Base-by-base conservation (phyloP, 2,113 vertebrate species). In the Ramphastos sulfuratus region DNA sequence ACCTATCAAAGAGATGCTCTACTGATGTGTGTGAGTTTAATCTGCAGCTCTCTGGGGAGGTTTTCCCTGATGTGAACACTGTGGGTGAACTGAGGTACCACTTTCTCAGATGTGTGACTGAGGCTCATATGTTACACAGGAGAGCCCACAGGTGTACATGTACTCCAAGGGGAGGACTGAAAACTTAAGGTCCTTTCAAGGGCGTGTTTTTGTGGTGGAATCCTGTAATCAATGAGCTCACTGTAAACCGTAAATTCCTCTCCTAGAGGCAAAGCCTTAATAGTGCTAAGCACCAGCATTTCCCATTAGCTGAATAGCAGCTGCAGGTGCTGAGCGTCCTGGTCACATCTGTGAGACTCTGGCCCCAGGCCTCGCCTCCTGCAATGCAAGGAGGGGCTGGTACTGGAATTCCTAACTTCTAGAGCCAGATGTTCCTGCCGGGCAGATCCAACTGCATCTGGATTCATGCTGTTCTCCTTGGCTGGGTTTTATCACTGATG, bases 1-100 rank as follows among this genome's bases (percentile, higher is more conserved):
- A 44, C 3, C 13, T 72, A 39, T 31, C 61, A 67, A 94, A 79
- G 77, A 2, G 2, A 37, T 58, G 28, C 33, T 86, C 23, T 92
- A 15, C 54, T 7, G 6, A 5, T 2, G 1, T 71, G 25, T 48
- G 59, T 55, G 90, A 44, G 23, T 73, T 95, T 74, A 31, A 79
- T 28, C 37, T 91, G 60, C 56, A 91, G 48, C 39, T 91, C 17
- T 65, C 56, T 46, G 55, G 59, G 66, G 67, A 60, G 60, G 27
- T 60, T 77, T 86, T 81, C 56, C 21, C n/a, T 69, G 18, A 31
- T 28, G 46, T 31, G 39, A 66, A 24, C 1, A 1, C 31, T 67
- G 72, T 4, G 9, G 35, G 5, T 52, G 30, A 50, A 33, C 63
- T 0, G 0, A 60, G 15, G 58, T 54, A 63, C 13, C 2, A 1